Percentiles rank a stretch among this genome's conserved stretches.
These are phyloP conservation scores for Aphidius colemani DNA, from an alignment of 2,888 invertebrate species.

Conservation along the genomic window DNA sequence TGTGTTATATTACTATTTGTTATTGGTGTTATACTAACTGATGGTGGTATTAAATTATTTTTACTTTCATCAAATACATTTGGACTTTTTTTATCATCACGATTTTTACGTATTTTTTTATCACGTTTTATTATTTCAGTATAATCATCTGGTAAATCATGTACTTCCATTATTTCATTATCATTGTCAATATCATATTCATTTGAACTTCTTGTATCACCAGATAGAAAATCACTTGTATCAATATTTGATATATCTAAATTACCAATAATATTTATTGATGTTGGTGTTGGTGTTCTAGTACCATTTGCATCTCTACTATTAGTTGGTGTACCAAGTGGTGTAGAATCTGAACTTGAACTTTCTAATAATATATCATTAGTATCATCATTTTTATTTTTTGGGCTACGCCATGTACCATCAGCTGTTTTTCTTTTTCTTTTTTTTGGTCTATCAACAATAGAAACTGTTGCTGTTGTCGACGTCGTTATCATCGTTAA, in stretches of 20 bases:
- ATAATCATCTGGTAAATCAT: conserved; percentile 65
- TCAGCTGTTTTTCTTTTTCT: conserved; percentile 69
- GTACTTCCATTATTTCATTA: conserved; percentile 64
- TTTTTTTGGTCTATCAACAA: conserved; percentile 62
- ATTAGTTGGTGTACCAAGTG: conserved; percentile 64
- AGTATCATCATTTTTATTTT: conserved; percentile 64
- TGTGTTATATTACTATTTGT: conserved; percentile 51
- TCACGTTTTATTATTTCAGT: conserved; percentile 67
- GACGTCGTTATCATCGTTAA: neutral
- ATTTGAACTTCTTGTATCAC: conserved; percentile 60
- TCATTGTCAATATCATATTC: conserved; percentile 66
- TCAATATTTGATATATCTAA: conserved; percentile 69
- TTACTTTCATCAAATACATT: conserved; percentile 65
- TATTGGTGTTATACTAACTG: conserved; percentile 70
- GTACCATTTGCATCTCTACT: conserved; percentile 61
- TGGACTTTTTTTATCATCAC: conserved; percentile 63
- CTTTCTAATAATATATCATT: conserved; percentile 67
- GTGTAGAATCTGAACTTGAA: conserved; percentile 67
- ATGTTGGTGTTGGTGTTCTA: conserved; percentile 62
- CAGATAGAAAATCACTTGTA: conserved; percentile 64
- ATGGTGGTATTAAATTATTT: conserved; percentile 62
- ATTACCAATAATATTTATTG: conserved; percentile 48
- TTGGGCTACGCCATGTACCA: conserved; percentile 68
- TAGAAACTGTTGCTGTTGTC: conserved; percentile 33
- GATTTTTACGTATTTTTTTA: conserved; percentile 66